These are phyloP conservation scores for Diorhabda elongata DNA, from an alignment of 1,140 invertebrate genomes.

Conservation along the genomic window DNA sequence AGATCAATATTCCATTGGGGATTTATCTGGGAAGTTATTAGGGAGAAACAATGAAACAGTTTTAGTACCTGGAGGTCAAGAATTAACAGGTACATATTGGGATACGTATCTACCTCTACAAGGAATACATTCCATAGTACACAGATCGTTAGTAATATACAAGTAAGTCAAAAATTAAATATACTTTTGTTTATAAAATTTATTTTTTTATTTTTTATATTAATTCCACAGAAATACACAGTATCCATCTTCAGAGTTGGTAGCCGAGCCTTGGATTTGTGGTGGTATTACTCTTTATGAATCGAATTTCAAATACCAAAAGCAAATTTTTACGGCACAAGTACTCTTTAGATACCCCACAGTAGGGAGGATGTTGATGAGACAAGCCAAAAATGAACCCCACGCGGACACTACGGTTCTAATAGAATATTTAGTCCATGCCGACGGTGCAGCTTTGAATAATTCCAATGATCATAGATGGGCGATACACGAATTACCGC, in stretches of 20 bases:
- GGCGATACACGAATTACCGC: constrained; percentile 58
- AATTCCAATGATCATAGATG: constrained; percentile 72
- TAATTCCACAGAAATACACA: constrained; percentile 35
- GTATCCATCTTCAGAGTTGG: constrained; percentile 31
- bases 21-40: constrained; percentile 84
- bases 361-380: constrained; percentile 78
- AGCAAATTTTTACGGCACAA: constrained; percentile 67
- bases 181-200: too few relatives aligned
- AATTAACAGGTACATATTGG: constrained; percentile 69
- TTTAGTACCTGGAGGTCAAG: constrained; percentile 63
- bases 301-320: constrained; percentile 62
- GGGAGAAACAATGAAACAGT: constrained; percentile 64
- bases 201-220: too few relatives aligned
- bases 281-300: constrained; percentile 62
- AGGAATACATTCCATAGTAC: constrained; percentile 72
- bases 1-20: constrained; percentile 83
- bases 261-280: constrained; percentile 64
- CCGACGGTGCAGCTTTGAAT: constrained; percentile 77
- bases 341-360: constrained; percentile 80
- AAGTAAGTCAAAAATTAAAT: constrained; percentile 52
- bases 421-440: constrained; percentile 77
- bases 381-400: constrained; percentile 71
- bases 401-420: constrained; percentile 77
- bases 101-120: constrained; percentile 84
- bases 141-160: constrained; percentile 79